A percentile compares a stretch with the other conserved stretches of the same genome.
Conservation (phyloP, 2,888 invertebrate species). For the Metacarcinus magister region DNA sequence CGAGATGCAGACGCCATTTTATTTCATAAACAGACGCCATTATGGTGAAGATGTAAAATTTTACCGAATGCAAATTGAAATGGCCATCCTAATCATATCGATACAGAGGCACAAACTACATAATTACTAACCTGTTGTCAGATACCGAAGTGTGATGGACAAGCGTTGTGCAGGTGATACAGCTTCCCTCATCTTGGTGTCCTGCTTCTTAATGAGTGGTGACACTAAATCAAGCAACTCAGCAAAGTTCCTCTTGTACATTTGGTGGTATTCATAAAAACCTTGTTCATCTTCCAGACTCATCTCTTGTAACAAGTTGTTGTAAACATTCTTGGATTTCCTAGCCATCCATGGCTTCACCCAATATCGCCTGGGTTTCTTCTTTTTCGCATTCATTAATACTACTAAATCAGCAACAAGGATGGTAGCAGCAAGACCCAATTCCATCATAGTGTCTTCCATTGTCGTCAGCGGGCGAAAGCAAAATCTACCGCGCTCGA, state of each 20-base stretch:
- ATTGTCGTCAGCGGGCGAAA: background rate
- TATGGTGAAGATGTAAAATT: no score
- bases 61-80: no score
- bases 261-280: background rate
- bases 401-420: background rate
- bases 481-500: background rate
- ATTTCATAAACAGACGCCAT: no score
- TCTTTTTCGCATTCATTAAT: background rate
- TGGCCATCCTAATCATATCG: background rate
- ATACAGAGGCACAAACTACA: background rate
- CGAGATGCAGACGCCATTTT: no score
- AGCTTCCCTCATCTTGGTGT: constrained; percentile 52
- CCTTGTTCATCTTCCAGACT: background rate
- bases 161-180: constrained; percentile 41
- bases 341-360: background rate
- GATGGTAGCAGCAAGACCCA: background rate
- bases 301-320: constrained; percentile 43
- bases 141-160: constrained; percentile 15
- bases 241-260: constrained; percentile 46
- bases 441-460: background rate
- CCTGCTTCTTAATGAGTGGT: constrained; percentile 19
- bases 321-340: background rate
- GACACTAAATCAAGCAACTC: constrained; percentile 37
- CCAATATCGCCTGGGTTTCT: background rate
- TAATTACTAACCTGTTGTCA: constrained; percentile 28